Percentiles rank a stretch among this genome's conserved stretches.
Conservation (phyloP, 2,113 vertebrate species). For the Hippocampus abdominalis region DNA sequence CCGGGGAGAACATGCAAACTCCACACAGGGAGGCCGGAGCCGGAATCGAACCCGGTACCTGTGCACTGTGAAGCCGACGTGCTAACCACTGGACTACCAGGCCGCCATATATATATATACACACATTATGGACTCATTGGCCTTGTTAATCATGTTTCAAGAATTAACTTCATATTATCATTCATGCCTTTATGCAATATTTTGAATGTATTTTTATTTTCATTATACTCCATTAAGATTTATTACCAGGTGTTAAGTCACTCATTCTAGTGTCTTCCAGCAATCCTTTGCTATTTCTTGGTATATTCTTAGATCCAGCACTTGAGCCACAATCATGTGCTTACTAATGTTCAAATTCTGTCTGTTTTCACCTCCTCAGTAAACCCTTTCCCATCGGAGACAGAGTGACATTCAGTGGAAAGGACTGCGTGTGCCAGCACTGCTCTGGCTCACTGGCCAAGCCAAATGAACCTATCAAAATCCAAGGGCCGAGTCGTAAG, state of each 20-base stretch:
- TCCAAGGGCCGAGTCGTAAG: constrained; percentile 95
- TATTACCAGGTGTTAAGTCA: constrained; percentile 33
- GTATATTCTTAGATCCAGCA: constrained; percentile 8
- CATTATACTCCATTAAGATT: constrained; percentile 28
- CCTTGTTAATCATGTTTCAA: no score
- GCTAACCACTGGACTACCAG: no score
- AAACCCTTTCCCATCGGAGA: constrained; percentile 97
- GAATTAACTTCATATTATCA: constrained; percentile 29
- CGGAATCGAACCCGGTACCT: no score
- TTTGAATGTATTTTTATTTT: constrained; percentile 30
- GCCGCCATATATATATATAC: no score
- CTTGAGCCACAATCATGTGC: constrained; percentile 12
- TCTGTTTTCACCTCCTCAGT: constrained; percentile 64
- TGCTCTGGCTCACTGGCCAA: constrained; percentile 85
- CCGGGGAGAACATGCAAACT: no score
- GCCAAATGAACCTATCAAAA: constrained; percentile 92
- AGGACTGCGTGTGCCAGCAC: constrained; percentile 95
- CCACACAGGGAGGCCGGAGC: no score
- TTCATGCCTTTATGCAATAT: constrained; percentile 17
- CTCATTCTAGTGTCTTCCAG: constrained; percentile 30
- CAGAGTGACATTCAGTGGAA: constrained; percentile 96
- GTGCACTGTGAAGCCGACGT: no score
- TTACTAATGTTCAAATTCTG: constrained; percentile 25
- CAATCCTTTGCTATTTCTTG: constrained; percentile 29
- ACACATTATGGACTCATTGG: no score